Evolutionary conservation across 2,888 invertebrate genomes (phyloP).

Genomic region (Molanna angustata): DNA sequence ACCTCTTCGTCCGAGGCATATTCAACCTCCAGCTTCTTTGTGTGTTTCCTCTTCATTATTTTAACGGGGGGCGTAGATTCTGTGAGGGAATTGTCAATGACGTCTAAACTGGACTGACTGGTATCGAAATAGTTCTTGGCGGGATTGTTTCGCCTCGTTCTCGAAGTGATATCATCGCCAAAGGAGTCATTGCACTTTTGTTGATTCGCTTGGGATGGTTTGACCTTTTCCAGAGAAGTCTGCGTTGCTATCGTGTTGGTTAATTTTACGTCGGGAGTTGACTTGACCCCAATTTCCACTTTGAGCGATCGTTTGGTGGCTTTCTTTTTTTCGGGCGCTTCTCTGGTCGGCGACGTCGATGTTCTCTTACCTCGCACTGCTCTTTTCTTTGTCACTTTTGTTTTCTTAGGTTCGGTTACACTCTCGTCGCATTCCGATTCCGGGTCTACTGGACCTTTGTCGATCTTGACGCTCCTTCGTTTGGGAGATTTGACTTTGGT

Average conservation of each 20-base stretch:
- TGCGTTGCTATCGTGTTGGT: conserved; percentile 50
- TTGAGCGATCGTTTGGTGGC: conserved; percentile 43
- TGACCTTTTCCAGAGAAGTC: conserved; percentile 42
- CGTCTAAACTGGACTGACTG: conserved; percentile 45
- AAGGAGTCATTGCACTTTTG: conserved; percentile 44
- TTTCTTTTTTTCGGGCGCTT: conserved; percentile 43
- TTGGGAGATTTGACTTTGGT: conserved; percentile 20
- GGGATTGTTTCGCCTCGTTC: conserved; percentile 23
- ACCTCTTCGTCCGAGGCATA: conserved; percentile 42
- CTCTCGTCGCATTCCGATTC: conserved; percentile 28
- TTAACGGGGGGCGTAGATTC: conserved; percentile 36
- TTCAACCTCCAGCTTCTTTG: conserved; percentile 38
- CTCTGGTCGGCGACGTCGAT: conserved; percentile 9
- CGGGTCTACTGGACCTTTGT: conserved; percentile 34
- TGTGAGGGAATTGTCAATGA: conserved; percentile 50
- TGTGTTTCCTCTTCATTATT: conserved; percentile 41
- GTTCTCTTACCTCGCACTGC: conserved; percentile 32
- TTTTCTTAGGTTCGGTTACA: conserved; percentile 35
- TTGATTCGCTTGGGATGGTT: conserved; percentile 42
- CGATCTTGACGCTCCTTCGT: conserved; percentile 33
- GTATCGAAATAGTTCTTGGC: conserved; percentile 17
- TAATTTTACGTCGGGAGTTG: conserved; percentile 47
- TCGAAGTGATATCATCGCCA: conserved; percentile 41
- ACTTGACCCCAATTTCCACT: conserved; percentile 27
- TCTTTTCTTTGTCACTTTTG: conserved; percentile 37